phyloP scores from a whole-genome alignment of 2,797 vertebrate species.

The Trichosurus vulpecula region DNA sequence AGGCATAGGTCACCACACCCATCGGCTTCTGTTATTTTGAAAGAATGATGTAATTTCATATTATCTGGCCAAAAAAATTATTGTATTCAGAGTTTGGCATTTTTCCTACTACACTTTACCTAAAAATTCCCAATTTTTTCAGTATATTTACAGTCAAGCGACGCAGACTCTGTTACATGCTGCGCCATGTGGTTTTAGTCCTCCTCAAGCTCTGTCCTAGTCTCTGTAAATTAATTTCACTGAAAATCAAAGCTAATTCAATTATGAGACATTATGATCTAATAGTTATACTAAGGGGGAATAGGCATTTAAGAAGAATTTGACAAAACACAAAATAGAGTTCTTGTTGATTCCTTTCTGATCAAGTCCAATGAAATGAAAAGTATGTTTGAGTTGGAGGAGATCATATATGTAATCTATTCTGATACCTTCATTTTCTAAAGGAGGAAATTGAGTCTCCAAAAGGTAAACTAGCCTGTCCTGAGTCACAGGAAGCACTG shows the following conservation, averaged over 20 bases:
- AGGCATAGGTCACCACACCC: neutral
- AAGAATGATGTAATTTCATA: neutral
- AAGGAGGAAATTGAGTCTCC: neutral
- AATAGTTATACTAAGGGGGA: conserved; percentile 35
- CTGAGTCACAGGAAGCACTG: neutral
- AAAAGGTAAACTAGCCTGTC: neutral
- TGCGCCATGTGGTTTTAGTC: neutral
- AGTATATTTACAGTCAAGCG: conserved; percentile 37
- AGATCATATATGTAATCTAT: conserved; percentile 45
- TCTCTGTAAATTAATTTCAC: conserved; percentile 71
- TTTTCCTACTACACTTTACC: neutral
- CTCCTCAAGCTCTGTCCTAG: conserved; percentile 43
- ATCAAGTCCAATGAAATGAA: conserved; percentile 37
- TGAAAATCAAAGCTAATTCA: conserved; percentile 50
- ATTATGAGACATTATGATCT: conserved; percentile 51
- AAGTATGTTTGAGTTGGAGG: conserved; percentile 11
- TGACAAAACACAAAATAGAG: conserved; percentile 38
- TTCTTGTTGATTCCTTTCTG: conserved; percentile 40
- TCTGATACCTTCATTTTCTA: neutral
- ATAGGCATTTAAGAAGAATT: neutral
- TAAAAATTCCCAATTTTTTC: conserved; percentile 53
- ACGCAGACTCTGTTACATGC: conserved; percentile 16
- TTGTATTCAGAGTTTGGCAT: conserved; percentile 9
- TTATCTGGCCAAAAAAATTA: conserved; percentile 25
- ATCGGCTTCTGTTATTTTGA: conserved; percentile 22